Conservation (phyloP, 2,888 invertebrate genomes). For the Protodeltote pygarga region DNA sequence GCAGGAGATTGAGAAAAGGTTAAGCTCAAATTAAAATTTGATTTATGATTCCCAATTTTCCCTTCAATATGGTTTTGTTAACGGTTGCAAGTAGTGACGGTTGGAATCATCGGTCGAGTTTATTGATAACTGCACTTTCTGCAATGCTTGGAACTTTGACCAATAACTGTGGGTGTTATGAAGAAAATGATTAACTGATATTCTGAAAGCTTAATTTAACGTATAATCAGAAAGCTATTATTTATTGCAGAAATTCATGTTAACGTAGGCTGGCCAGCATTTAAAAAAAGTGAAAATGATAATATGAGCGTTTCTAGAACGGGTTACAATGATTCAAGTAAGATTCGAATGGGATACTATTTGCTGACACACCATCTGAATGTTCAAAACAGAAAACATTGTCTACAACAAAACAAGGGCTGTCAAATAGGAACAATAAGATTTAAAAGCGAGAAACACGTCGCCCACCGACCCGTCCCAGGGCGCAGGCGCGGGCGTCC, state of each 20-base stretch:
- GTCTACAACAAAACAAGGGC: constrained; percentile 58
- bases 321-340: constrained; percentile 8
- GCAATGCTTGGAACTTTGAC: constrained; percentile 13
- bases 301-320: not conserved
- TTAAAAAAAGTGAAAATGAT: not conserved
- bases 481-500: constrained; percentile 40
- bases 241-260: constrained; percentile 4
- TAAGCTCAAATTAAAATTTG: constrained; percentile 66
- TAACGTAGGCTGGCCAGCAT: not conserved
- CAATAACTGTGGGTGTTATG: constrained; percentile 26
- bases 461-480: constrained; percentile 40
- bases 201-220: constrained; percentile 11
- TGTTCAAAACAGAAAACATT: constrained; percentile 41
- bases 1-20: constrained; percentile 58
- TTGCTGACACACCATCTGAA: constrained; percentile 27
- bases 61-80: constrained; percentile 55
- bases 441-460: constrained; percentile 62
- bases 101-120: constrained; percentile 25
- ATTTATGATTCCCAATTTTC: constrained; percentile 73
- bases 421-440: constrained; percentile 67
- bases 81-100: constrained; percentile 40
- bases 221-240: constrained; percentile 5
- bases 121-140: constrained; percentile 39
- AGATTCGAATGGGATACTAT: constrained; percentile 18
- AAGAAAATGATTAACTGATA: constrained; percentile 19